These are phyloP conservation scores for Parasteatoda tepidariorum DNA, from an alignment of 1,140 invertebrate species.

Conservation along the genomic window DNA sequence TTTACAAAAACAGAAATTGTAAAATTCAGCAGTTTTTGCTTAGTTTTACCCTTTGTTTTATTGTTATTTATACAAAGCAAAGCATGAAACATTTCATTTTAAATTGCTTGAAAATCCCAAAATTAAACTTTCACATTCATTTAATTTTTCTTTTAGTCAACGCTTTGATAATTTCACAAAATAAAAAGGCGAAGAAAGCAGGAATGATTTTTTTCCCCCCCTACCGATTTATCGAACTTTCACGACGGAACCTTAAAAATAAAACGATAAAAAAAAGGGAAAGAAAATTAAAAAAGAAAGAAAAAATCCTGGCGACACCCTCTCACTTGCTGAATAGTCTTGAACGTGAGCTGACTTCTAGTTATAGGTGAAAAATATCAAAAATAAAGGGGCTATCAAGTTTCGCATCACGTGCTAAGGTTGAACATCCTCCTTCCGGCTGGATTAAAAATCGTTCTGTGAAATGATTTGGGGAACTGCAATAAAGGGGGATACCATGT, in stretches of 20 bases:
- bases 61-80: too few species aligned
- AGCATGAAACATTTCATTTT: too few species aligned
- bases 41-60: too few species aligned
- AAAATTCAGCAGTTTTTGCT: too few species aligned
- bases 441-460: slow-evolving; percentile 37
- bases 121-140: too few species aligned
- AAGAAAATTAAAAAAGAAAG: not conserved
- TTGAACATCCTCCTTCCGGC: slow-evolving; percentile 45
- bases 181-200: too few species aligned
- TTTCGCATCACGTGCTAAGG: slow-evolving; percentile 40
- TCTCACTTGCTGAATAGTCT: not conserved
- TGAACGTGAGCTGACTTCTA: slow-evolving; percentile 1
- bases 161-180: too few species aligned
- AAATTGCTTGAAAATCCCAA: too few species aligned
- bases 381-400: not conserved
- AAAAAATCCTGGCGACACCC: not conserved
- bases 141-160: too few species aligned
- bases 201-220: not conserved
- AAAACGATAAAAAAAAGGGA: too few species aligned
- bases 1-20: too few species aligned
- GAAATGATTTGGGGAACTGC: not conserved
- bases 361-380: not conserved
- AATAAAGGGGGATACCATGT: not conserved
- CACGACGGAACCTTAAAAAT: not conserved
- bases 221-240: not conserved